Percentiles rank a stretch among this genome's conserved stretches.
Evolutionary conservation across 1,140 invertebrate genomes (phyloP).

Genomic region (Meloidogyne floridensis): DNA sequence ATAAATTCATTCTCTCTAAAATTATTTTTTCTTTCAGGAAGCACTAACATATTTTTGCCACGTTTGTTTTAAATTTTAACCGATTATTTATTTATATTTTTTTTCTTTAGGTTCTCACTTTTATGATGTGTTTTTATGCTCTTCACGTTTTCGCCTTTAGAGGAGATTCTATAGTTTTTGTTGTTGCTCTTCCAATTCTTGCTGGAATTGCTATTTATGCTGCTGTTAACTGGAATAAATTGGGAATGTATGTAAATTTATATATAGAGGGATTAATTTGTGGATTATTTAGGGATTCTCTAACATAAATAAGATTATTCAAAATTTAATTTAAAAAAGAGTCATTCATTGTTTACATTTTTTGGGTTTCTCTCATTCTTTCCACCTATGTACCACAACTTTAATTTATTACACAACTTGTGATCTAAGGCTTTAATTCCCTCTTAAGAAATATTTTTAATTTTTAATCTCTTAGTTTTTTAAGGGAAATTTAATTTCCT

Average conservation of each 20-base stretch:
- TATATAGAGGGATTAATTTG: not conserved
- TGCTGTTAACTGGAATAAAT: slow-evolving; percentile 18
- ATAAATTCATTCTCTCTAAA: no score
- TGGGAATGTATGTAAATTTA: not conserved
- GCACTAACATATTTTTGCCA: slow-evolving; percentile 10
- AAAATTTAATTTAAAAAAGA: no score
- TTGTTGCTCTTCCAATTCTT: slow-evolving; percentile 1
- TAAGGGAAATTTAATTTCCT: no score
- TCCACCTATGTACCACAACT: no score
- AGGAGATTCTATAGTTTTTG: slow-evolving; percentile 18
- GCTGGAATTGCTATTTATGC: slow-evolving; percentile 1
- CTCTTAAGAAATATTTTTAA: no score
- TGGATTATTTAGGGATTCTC: no score
- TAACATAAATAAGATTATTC: no score
- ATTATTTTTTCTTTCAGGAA: not conserved
- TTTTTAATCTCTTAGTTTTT: no score
- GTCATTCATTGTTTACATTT: no score
- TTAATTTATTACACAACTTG: no score
- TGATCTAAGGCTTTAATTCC: no score
- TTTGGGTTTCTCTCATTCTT: no score
- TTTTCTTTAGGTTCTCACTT: not conserved
- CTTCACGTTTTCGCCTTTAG: slow-evolving; percentile 11
- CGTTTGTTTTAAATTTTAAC: not conserved
- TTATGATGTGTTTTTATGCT: slow-evolving; percentile 14
- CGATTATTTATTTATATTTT: not conserved